phyloP scores from a whole-genome alignment of 2,113 vertebrate species.

The Myrmecophaga tridactyla region DNA sequence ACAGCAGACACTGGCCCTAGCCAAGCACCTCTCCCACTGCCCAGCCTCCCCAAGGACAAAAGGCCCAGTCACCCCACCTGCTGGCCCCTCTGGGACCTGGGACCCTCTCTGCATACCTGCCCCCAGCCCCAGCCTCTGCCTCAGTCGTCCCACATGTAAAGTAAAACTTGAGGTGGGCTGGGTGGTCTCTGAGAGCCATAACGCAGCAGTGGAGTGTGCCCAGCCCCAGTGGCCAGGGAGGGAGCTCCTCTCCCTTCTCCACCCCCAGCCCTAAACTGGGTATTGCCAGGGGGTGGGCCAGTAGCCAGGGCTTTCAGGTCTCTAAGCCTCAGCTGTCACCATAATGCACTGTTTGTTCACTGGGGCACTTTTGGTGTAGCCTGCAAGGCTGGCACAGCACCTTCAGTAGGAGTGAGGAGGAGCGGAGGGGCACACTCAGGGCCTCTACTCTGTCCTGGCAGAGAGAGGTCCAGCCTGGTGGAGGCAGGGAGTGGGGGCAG shows the following conservation, averaged over 20 bases:
- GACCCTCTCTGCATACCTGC: no score
- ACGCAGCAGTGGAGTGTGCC: not conserved
- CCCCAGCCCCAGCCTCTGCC: not conserved
- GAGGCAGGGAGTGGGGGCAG: not conserved
- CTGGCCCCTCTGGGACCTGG: not conserved
- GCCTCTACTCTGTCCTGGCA: not conserved
- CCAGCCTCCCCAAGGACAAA: not conserved
- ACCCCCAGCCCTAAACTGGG: not conserved
- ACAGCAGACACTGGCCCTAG: not conserved
- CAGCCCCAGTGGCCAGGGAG: not conserved
- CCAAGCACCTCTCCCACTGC: not conserved
- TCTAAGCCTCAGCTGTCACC: constrained; percentile 67
- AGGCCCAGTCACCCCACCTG: fast-evolving
- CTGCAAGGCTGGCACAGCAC: not conserved
- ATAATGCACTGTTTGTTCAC: constrained; percentile 58
- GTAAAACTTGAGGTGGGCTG: not conserved
- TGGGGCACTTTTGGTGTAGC: not conserved
- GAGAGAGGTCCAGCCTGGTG: not conserved
- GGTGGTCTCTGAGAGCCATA: not conserved
- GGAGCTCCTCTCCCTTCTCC: not conserved
- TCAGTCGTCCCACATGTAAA: not conserved
- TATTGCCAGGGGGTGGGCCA: not conserved
- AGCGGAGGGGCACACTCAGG: not conserved
- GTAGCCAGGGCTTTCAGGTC: constrained; percentile 25
- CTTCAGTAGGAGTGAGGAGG: not conserved